Conservation (phyloP, 2,888 invertebrate species). For the Stenoptilia bipunctidactyla region DNA sequence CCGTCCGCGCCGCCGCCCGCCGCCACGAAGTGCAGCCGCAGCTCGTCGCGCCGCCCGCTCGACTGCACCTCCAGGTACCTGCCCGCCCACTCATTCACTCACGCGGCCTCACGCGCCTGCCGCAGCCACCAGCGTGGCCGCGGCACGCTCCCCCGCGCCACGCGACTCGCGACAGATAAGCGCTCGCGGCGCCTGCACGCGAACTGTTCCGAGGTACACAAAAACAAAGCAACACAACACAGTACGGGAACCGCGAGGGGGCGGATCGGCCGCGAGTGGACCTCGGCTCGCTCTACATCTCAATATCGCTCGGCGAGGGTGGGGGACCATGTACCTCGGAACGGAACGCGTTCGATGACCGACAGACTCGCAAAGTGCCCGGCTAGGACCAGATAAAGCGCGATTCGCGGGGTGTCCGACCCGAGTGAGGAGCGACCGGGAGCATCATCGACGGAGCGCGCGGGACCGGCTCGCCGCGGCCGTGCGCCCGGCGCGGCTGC, state of each 20-base stretch:
- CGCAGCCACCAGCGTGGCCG: constrained; percentile 20
- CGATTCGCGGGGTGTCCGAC: constrained; percentile 37
- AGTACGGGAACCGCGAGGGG: constrained; percentile 42
- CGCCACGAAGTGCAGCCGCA: constrained; percentile 85
- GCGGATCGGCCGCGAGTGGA: constrained; percentile 45
- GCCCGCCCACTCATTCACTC: constrained; percentile 39
- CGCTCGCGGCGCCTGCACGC: constrained; percentile 33
- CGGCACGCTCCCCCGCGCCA: constrained; percentile 24
- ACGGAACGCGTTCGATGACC: constrained; percentile 61
- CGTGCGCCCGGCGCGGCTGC: constrained; percentile 22
- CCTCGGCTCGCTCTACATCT: constrained; percentile 69
- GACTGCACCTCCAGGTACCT: constrained; percentile 94
- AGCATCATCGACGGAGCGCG: constrained; percentile 20
- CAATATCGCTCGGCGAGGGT: constrained; percentile 68
- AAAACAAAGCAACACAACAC: constrained; percentile 65
- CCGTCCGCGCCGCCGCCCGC: constrained; percentile 67
- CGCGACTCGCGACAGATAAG: no score
- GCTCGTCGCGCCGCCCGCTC: constrained; percentile 88
- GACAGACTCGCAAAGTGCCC: constrained; percentile 33
- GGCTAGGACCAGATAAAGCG: constrained; percentile 16
- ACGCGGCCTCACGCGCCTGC: no score
- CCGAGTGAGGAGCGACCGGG: neutral
- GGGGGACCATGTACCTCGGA: constrained; percentile 73
- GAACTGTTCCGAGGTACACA: constrained; percentile 72
- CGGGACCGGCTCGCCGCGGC: constrained; percentile 15